Conservation (phyloP, 2,113 vertebrate species). For the Steatornis caripensis region DNA sequence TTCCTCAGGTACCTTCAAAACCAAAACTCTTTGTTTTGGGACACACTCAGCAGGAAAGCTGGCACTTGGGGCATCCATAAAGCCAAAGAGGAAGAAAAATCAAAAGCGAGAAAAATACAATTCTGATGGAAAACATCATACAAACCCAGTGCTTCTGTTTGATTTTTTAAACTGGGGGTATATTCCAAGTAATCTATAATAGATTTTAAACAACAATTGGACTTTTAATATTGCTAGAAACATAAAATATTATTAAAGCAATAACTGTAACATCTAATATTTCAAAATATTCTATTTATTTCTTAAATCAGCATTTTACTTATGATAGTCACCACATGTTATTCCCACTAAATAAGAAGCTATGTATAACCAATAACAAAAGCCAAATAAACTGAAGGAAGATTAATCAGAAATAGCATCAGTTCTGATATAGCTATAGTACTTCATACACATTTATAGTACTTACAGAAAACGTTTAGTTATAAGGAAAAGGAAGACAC, state of each 20-base stretch:
- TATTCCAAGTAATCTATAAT: neutral
- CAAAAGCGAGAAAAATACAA: neutral
- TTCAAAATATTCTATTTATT: neutral
- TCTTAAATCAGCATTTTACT: constrained; percentile 11
- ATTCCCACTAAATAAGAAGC: neutral
- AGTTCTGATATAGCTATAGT: neutral
- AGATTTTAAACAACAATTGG: neutral
- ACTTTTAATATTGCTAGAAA: neutral
- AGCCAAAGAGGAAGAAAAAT: neutral
- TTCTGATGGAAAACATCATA: neutral
- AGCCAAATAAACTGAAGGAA: neutral
- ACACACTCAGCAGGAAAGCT: neutral
- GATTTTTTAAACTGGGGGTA: neutral
- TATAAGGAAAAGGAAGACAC: neutral
- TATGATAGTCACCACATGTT: neutral
- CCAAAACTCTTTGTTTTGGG: neutral
- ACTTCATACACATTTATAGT: neutral
- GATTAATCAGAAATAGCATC: neutral
- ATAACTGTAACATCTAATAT: neutral
- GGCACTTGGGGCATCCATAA: neutral
- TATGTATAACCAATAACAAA: neutral
- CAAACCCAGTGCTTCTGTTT: neutral
- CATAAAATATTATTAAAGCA: neutral
- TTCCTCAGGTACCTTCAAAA: neutral
- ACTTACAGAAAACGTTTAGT: neutral